Base-by-base conservation (phyloP, 1,140 invertebrate species). In the Trachymyrmex cornetzi region DNA sequence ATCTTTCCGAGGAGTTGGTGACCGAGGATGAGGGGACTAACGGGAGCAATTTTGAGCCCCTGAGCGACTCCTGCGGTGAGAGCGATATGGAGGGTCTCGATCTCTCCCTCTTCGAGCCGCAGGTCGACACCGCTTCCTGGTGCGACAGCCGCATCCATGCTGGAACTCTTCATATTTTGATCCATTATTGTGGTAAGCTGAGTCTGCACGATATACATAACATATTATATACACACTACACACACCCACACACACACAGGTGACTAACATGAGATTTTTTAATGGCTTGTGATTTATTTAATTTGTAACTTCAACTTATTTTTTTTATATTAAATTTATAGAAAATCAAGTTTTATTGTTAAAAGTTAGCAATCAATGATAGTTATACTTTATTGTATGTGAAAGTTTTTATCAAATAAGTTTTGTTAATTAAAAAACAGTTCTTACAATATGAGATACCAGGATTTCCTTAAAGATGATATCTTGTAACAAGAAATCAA, bases 81-180 rank as follows among this genome's bases (percentile, higher is more conserved):
- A 97, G 96, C 94, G 97, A 97, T 94, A 96, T 97, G 96, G 96
- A 97, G 86, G 96, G 96, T 88, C 95, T 97, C 91, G 97, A 97
- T 94, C 95, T 97, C 89, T 95, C 96, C 44, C 94, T 97, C 64
- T 97, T 97, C 94, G 97, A 97, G 92, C 97, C 97, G 22, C 96
- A 96, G 79, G 93, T 92, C 77, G 96, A 96, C 87, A 91, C 92
- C 88, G 87, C 91, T 92, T 94, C 94, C 92, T 94, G 93, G 94
- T 93, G 94, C 93, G 88, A 94, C 90, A 93, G 91, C 80, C 92
- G 93, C 48, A 93, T 95, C 64, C 94, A 94, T 81, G 94, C 95
- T 59, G 95, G 95, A 55, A 94, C 93, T 77, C 94, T 95, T 59
- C 94, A 94, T 89, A 91, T 95, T 57, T 93, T 95, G 57, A 90